Base-by-base conservation (phyloP, 2,113 vertebrate species). In the Thunnus thynnus region DNA sequence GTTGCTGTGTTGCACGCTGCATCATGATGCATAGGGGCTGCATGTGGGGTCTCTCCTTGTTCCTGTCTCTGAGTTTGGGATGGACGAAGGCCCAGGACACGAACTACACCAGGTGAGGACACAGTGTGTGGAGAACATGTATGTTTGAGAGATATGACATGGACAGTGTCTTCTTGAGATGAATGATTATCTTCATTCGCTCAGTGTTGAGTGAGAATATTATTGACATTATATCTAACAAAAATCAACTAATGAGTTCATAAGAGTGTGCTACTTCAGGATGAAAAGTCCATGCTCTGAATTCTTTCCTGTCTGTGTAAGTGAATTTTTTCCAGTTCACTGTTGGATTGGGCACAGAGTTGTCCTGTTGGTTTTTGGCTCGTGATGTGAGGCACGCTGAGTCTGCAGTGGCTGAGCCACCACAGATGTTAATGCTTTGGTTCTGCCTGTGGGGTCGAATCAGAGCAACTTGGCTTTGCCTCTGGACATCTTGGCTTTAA, bases 101-200 rank as follows among this genome's bases (percentile, higher is more conserved):
- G 41, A 95, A 94, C 84, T 46, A 54, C 72, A 93, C 90, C 88
- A 95, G 94, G 95, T 96, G 76, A 87, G 89, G 11, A 36, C 1
- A 7, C 13, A 20, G 17, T 52, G 22, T 60, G 48, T 51, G 27
- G 17, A 20, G 6, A 55, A 1, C 13, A 63, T 55, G 27, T 57
- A 5, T 61, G 14, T 60, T 16, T 11, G 5, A 13, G 5, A 2
- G 18, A 9, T 22, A n/a, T 61, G 13, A 20, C 7, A 22, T 11
- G 50, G 18, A 30, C 20, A n/a, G 25, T 22, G 44, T 22, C 25
- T 14, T 32, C n/a, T 57, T 48, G 12, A 74, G 70, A 47, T 27
- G 8, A 52, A 36, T 32, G 3, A 4, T 1, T 18, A n/a, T 73
- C 51, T 11, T 48, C 17, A n/a, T 65, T 30, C 13, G 51, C 14